Percentiles rank a stretch among this genome's conserved stretches.
Evolutionary conservation across 2,113 vertebrate species (phyloP).

Genomic region (Crotalus viridis): DNA sequence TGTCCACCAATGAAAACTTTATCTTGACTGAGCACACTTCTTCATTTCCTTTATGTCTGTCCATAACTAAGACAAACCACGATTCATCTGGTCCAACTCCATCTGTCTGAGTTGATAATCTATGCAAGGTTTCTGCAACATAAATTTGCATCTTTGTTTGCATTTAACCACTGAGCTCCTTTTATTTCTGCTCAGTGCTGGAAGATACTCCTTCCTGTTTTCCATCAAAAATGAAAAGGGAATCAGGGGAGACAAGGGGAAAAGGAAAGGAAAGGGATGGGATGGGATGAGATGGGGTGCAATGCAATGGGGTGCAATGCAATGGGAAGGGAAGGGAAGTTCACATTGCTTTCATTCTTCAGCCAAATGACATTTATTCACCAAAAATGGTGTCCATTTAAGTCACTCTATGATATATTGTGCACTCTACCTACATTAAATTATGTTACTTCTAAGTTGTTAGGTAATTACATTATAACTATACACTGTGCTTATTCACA

Average conservation of each 20-base stretch:
- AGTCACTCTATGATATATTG: conserved; percentile 29
- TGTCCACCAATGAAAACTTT: neutral
- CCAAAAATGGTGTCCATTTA: neutral
- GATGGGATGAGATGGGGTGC: too few species aligned
- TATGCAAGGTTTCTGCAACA: neutral
- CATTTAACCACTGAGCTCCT: conserved; percentile 7
- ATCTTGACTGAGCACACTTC: neutral
- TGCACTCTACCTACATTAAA: conserved; percentile 26
- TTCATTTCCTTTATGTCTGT: neutral
- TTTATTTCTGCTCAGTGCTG: neutral
- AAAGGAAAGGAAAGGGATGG: neutral
- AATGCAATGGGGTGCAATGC: too few species aligned
- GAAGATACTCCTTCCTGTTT: neutral
- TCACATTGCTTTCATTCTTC: neutral
- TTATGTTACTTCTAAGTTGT: conserved; percentile 44
- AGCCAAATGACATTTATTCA: conserved; percentile 4
- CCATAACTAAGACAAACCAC: neutral
- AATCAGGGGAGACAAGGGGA: neutral
- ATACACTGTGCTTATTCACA: conserved; percentile 37
- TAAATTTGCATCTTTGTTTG: neutral
- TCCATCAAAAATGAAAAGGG: neutral
- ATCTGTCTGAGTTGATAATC: neutral
- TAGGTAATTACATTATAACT: conserved; percentile 58
- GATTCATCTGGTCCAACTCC: neutral
- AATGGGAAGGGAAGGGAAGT: neutral